Evolutionary conservation across 1,140 invertebrate species (phyloP).

Genomic region (Colletes gigas): DNA sequence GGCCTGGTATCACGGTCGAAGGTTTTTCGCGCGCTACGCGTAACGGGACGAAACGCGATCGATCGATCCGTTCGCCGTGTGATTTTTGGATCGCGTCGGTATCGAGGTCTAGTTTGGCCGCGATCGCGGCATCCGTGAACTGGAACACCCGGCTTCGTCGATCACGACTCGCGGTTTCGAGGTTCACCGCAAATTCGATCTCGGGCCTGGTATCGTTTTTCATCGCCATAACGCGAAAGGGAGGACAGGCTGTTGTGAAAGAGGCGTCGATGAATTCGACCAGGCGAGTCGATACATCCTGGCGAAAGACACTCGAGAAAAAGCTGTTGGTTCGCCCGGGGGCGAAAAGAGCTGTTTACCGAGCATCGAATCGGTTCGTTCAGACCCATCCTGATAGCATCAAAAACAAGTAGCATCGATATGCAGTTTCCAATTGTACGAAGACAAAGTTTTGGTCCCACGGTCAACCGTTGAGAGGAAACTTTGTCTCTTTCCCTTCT

Average conservation of each 20-base stretch:
- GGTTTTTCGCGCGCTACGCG: not conserved
- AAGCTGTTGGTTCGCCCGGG: not conserved
- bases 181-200: conserved; percentile 61
- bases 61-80: not conserved
- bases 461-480: not conserved
- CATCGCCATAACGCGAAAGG: conserved; percentile 13
- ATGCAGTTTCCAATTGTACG: too few species aligned
- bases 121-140: conserved; percentile 26
- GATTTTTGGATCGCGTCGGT: not conserved
- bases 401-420: too few species aligned
- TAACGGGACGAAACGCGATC: not conserved
- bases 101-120: not conserved
- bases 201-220: conserved; percentile 55
- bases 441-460: too few species aligned
- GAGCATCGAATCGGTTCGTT: too few species aligned
- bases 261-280: conserved; percentile 9
- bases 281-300: conserved; percentile 13
- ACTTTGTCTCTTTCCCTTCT: conserved; percentile 2
- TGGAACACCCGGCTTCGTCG: conserved; percentile 38
- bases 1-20: not conserved
- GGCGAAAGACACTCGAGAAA: conserved; percentile 3
- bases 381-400: too few species aligned
- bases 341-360: too few species aligned
- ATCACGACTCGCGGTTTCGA: conserved; percentile 57
- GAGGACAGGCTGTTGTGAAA: conserved; percentile 28